These are phyloP conservation scores for Oncopodura yosiiana DNA, from an alignment of 1,140 invertebrate species.

Conservation along the genomic window DNA sequence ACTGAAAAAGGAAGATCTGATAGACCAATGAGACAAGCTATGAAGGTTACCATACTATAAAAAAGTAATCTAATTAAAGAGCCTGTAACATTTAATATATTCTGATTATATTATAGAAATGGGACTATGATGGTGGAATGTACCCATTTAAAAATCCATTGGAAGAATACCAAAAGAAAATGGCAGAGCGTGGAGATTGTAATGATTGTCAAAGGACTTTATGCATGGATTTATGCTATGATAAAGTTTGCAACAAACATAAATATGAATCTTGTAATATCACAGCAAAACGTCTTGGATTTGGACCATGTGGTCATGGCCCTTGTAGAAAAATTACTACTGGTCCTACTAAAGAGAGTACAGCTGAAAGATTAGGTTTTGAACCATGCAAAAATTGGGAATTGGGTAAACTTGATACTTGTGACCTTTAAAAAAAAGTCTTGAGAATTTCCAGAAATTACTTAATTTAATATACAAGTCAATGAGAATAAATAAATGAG, in stretches of 20 bases:
- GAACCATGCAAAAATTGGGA: neutral
- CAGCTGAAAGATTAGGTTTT: neutral
- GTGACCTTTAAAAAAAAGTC: too few relatives aligned
- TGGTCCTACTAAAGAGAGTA: neutral
- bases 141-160: slow-evolving; percentile 12
- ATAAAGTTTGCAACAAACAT: too few relatives aligned
- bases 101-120: slow-evolving; percentile 25
- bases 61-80: neutral
- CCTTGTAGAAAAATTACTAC: neutral
- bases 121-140: slow-evolving; percentile 30
- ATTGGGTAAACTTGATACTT: neutral
- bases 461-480: neutral
- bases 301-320: slow-evolving; percentile 13
- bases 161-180: neutral
- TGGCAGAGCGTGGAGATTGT: too few relatives aligned
- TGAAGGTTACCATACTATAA: slow-evolving; percentile 25
- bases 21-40: slow-evolving; percentile 22
- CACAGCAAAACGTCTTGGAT: slow-evolving; percentile 18
- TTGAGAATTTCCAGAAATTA: too few relatives aligned
- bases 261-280: slow-evolving; percentile 16
- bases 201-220: too few relatives aligned
- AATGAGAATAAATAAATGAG: too few relatives aligned
- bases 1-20: slow-evolving; percentile 16
- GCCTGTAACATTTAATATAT: slow-evolving; percentile 2
- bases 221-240: too few relatives aligned